Conservation (phyloP, 2,888 invertebrate species). For the Cataglyphis albicans region DNA sequence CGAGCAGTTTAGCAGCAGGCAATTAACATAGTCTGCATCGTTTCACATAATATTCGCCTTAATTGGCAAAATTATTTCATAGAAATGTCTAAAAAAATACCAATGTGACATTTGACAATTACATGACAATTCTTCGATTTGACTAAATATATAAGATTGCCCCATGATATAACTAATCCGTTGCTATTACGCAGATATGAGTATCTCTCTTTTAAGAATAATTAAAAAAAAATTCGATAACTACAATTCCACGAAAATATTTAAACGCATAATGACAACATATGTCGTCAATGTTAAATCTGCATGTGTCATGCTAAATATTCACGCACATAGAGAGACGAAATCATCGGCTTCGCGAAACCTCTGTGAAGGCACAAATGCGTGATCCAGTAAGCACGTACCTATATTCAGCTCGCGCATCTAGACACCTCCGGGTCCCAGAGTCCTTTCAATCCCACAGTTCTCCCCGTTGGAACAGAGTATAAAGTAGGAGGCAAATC, state of each 20-base stretch:
- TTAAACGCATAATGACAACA: neutral
- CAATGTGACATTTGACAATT: neutral
- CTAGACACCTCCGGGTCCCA: conserved; percentile 41
- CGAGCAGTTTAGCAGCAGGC: neutral
- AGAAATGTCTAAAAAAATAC: neutral
- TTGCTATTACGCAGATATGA: neutral
- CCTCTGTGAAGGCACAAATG: conserved; percentile 11
- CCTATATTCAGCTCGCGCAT: conserved; percentile 37
- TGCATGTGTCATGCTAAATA: conserved; percentile 27
- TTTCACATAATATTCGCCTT: neutral
- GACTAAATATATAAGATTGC: neutral
- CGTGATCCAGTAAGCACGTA: conserved; percentile 39
- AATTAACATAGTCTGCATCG: conserved; percentile 19
- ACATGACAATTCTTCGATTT: neutral
- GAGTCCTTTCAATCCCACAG: conserved; percentile 67
- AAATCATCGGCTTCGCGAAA: neutral
- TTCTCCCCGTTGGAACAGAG: conserved; percentile 40
- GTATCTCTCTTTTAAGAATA: conserved; percentile 5
- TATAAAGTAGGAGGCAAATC: conserved; percentile 63
- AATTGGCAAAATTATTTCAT: neutral
- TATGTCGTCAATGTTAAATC: neutral
- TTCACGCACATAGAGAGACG: conserved; percentile 5
- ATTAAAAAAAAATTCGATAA: neutral
- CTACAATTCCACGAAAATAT: neutral
- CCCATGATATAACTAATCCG: neutral